Evolutionary conservation across 2,797 vertebrate genomes (phyloP), one percentile per base, ranked within the genome.

Genomic region (Varecia variegata): DNA sequence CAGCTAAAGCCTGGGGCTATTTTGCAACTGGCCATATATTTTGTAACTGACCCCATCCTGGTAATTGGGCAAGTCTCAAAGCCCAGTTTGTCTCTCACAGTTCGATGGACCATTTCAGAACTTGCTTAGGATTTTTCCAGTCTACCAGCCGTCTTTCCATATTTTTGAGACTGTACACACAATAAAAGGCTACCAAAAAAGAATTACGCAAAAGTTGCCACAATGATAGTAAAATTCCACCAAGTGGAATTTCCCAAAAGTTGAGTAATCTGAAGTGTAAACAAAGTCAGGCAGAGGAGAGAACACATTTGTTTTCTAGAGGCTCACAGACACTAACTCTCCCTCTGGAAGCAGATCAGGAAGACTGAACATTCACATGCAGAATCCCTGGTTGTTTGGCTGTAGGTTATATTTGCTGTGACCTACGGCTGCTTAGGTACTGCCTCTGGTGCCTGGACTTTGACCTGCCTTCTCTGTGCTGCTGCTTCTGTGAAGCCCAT

Each of bases 191-290:
- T 85, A 65, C 30, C 30, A 27, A 79, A 84, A 76, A 79, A 90
- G 27, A 92, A 77, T 14, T 68, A 80, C 0, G 2, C n/a, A 95
- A 50, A 96, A 70, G 40, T 70, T 65, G n/a, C 85, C 89, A 60
- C 68, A 60, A 15, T 43, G 88, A 71, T 93, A 58, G 70, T 92
- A 95, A 93, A 93, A 93, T 97, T 97, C 96, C 74, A 84, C 40
- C 14, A 58, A 54, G 60, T 88, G 88, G 94, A 96, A 96, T 97
- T 97, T 93, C 86, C 88, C 93, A 6, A 52, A 91, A 77, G 82
- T 91, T 97, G 95, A 81, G 74, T 95, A 81, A 96, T 92, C 21
- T 1, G 4, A 90, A 95, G 38, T 87, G 30, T 96, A 96, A 96
- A 97, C 95, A 93, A 20, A 93, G 45, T 77, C 4, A 1, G 11